Evolutionary conservation across 2,888 invertebrate genomes (phyloP).

Genomic region (Monochamus alternatus): DNA sequence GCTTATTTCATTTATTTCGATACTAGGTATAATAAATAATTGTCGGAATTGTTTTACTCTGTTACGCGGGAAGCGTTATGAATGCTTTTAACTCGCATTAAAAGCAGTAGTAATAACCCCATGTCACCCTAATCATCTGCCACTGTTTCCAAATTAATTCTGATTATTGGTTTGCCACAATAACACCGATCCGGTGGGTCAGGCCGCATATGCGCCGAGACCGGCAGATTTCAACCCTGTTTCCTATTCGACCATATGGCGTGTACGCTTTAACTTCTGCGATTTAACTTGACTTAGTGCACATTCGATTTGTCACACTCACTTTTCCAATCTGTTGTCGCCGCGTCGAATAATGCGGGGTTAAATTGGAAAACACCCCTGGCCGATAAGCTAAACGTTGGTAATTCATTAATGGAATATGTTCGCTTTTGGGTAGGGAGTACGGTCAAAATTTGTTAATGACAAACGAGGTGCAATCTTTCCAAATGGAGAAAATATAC

Average conservation of each 20-base stretch:
- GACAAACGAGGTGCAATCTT: too few species aligned
- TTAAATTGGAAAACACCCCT: slow-evolving; percentile 58
- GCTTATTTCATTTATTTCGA: too few species aligned
- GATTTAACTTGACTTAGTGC: slow-evolving; percentile 65
- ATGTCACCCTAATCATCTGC: slow-evolving; percentile 26
- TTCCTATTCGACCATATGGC: slow-evolving; percentile 65
- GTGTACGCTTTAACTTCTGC: slow-evolving; percentile 62
- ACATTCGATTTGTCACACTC: slow-evolving; percentile 67
- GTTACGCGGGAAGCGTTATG: too few species aligned
- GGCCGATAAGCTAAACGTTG: slow-evolving; percentile 59
- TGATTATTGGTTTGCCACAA: slow-evolving; percentile 52
- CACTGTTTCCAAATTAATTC: slow-evolving; percentile 49
- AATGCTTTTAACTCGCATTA: too few species aligned
- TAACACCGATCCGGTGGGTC: slow-evolving; percentile 38
- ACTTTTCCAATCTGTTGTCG: slow-evolving; percentile 67
- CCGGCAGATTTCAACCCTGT: slow-evolving; percentile 47
- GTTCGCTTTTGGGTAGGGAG: slow-evolving; percentile 45
- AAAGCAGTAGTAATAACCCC: background rate
- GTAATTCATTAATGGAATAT: slow-evolving; percentile 62
- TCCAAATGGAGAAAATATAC: too few species aligned
- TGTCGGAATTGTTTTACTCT: too few species aligned
- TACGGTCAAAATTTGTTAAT: slow-evolving; percentile 12
- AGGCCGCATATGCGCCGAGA: slow-evolving; percentile 53
- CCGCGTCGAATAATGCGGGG: slow-evolving; percentile 59
- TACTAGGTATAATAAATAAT: too few species aligned